Conservation (phyloP, 2,113 vertebrate species). For the Megatriorchis doriae region DNA sequence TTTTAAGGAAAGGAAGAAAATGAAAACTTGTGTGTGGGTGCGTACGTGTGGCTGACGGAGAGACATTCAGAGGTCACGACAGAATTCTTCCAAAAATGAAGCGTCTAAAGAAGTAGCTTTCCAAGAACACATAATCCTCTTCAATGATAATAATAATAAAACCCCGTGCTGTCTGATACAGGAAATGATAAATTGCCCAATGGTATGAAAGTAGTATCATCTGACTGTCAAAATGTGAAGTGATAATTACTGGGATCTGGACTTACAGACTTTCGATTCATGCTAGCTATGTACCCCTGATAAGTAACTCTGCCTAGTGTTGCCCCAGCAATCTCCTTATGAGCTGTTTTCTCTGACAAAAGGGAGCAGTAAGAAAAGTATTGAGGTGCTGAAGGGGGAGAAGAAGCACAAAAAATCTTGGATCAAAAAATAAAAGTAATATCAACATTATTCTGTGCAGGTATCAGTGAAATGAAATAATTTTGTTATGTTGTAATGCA, state of each 20-base stretch:
- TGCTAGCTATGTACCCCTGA: neutral
- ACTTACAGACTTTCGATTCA: neutral
- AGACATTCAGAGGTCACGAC: neutral
- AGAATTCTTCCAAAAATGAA: neutral
- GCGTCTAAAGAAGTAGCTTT: neutral
- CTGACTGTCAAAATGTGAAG: constrained; percentile 9
- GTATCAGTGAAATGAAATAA: neutral
- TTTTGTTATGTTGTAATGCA: neutral
- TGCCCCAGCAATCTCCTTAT: neutral
- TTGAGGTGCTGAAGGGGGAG: neutral
- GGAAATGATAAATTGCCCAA: neutral
- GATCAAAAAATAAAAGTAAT: neutral
- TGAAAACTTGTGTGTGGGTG: rapidly evolving
- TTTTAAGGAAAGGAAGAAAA: neutral
- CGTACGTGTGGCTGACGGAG: rapidly evolving
- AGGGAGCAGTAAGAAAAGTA: neutral
- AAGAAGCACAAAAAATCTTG: neutral
- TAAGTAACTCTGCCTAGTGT: neutral
- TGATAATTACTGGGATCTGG: neutral
- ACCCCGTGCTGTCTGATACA: neutral
- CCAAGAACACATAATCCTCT: constrained; percentile 36
- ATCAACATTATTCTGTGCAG: neutral
- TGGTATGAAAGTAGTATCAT: neutral
- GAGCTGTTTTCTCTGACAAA: neutral
- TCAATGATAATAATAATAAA: neutral